phyloP scores from a whole-genome alignment of 2,797 vertebrate species.

The Remorina albescens region DNA sequence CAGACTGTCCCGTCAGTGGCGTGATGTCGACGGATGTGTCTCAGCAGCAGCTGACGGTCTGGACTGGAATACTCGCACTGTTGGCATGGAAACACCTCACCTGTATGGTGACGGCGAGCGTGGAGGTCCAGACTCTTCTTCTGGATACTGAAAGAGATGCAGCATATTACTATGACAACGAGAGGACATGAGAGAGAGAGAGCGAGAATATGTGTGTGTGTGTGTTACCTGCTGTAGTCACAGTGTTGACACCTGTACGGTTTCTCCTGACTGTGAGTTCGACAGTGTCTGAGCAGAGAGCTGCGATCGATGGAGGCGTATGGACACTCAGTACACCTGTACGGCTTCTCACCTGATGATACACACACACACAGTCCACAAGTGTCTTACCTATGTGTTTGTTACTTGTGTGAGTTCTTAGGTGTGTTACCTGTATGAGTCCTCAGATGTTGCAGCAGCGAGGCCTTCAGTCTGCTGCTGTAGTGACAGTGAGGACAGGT shows the following conservation, averaged over 20 bases:
- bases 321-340: conserved; percentile 78
- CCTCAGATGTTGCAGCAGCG: conserved; percentile 79
- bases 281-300: conserved; percentile 76
- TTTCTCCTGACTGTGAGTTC: conserved; percentile 77
- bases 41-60: conserved; percentile 79
- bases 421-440: conserved; percentile 76
- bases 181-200: neutral
- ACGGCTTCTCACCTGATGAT: conserved; percentile 81
- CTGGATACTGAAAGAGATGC: conserved; percentile 75
- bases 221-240: conserved; percentile 78
- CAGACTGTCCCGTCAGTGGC: neutral
- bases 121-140: conserved; percentile 88
- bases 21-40: conserved; percentile 80
- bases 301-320: conserved; percentile 83
- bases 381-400: conserved; percentile 57
- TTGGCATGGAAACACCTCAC: conserved; percentile 79
- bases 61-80: conserved; percentile 81
- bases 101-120: conserved; percentile 76
- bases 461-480: conserved; percentile 81
- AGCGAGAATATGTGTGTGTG: neutral
- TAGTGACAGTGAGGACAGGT: conserved; percentile 76
- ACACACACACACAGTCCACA: conserved; percentile 22
- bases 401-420: neutral
- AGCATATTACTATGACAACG: neutral
- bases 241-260: conserved; percentile 79